These are phyloP conservation scores for Stenichneumon culpator DNA, from an alignment of 2,888 invertebrate species.

Conservation along the genomic window DNA sequence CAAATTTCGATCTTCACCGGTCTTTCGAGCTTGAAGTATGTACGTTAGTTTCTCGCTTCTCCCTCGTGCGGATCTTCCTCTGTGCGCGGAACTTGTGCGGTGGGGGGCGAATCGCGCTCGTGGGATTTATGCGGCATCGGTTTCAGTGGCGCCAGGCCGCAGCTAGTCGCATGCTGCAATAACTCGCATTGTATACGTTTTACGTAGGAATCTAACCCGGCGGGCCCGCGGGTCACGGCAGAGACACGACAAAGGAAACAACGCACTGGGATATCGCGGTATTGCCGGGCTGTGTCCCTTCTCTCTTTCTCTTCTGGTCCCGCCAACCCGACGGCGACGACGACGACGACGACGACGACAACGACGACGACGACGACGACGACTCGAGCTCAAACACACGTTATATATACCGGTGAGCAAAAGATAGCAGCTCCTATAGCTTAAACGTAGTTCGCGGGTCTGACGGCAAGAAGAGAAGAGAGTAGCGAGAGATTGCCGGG, in stretches of 20 bases:
- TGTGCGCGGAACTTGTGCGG: conserved; percentile 38
- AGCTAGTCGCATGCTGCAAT: conserved; percentile 81
- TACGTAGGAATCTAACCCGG: conserved; percentile 84
- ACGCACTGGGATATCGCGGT: conserved; percentile 70
- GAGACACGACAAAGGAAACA: conserved; percentile 76
- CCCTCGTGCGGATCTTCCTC: conserved; percentile 41
- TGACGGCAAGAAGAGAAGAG: conserved; percentile 23
- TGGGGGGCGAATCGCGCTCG: conserved; percentile 67
- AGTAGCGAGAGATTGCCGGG: conserved; percentile 38
- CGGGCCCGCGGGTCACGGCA: conserved; percentile 82
- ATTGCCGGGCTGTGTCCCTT: conserved; percentile 55
- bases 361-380: conserved; percentile 51
- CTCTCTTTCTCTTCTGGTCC: conserved; percentile 44
- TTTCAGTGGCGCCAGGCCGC: conserved; percentile 81
- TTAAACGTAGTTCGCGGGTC: conserved; percentile 11
- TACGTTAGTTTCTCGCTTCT: conserved; percentile 59
- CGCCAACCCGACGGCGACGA: conserved; percentile 60
- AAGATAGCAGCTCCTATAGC: conserved; percentile 13
- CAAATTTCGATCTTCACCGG: conserved; percentile 2
- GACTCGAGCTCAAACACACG: conserved; percentile 61
- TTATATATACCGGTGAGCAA: conserved; percentile 35
- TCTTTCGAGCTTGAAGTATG: conserved; percentile 43
- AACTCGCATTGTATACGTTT: conserved; percentile 84
- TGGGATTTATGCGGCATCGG: conserved; percentile 82
- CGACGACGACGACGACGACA: conserved; percentile 1